phyloP scores from a whole-genome alignment of 2,797 vertebrate species.

The Catharus ustulatus region DNA sequence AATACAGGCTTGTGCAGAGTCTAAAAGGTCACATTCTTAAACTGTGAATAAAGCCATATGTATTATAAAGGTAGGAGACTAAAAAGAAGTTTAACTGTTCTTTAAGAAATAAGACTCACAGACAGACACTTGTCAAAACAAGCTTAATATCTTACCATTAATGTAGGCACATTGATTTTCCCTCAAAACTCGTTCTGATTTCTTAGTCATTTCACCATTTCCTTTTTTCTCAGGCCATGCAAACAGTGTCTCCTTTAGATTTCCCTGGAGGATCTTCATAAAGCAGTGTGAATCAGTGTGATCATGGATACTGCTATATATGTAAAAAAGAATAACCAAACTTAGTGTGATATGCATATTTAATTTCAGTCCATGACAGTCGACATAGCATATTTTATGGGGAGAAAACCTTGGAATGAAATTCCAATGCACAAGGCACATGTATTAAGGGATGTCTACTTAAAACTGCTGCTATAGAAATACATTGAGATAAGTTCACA shows the following conservation, averaged over 20 bases:
- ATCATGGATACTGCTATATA: conserved; percentile 95
- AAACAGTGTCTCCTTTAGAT: conserved; percentile 94
- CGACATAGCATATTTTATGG: background rate
- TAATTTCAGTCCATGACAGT: background rate
- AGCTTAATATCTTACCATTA: conserved; percentile 83
- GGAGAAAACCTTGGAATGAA: background rate
- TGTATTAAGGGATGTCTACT: background rate
- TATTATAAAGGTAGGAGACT: background rate
- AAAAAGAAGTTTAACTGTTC: background rate
- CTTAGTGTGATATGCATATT: conserved; percentile 31
- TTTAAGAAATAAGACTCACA: background rate
- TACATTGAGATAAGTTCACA: background rate
- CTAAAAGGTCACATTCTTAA: background rate
- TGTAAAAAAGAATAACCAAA: conserved; percentile 45
- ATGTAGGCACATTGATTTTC: conserved; percentile 95
- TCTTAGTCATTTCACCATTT: conserved; percentile 85
- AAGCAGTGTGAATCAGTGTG: conserved; percentile 97
- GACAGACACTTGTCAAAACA: background rate
- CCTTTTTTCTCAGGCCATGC: conserved; percentile 87
- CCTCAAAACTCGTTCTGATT: conserved; percentile 87
- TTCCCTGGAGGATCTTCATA: conserved; percentile 96
- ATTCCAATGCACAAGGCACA: background rate
- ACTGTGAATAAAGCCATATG: background rate
- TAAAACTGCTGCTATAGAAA: background rate
- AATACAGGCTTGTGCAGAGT: background rate